phyloP scores from a whole-genome alignment of 2,113 vertebrate genomes.

The Sinosuthora webbiana region DNA sequence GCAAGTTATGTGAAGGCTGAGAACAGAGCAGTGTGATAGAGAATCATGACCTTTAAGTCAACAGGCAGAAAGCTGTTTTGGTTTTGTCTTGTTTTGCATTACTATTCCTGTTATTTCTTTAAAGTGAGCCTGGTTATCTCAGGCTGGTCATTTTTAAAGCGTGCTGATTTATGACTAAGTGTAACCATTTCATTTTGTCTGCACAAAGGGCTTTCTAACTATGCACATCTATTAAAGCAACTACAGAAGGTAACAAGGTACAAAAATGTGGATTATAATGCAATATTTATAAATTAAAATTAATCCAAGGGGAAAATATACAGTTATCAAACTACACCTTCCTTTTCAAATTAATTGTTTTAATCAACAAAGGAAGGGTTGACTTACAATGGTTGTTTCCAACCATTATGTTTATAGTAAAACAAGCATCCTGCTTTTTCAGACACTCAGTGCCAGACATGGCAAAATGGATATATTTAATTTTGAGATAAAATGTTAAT shows the following conservation, averaged over 20 bases:
- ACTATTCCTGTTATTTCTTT: background rate
- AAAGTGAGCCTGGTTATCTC: background rate
- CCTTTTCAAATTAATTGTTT: background rate
- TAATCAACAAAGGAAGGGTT: background rate
- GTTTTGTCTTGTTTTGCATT: background rate
- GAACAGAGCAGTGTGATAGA: background rate
- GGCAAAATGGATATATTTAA: background rate
- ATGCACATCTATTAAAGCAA: background rate
- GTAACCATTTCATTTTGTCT: background rate
- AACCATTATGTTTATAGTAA: background rate
- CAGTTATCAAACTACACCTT: background rate
- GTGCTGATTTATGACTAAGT: background rate
- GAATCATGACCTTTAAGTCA: background rate
- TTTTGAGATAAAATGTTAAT: background rate
- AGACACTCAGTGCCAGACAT: background rate
- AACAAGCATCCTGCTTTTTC: background rate
- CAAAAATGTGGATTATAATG: background rate
- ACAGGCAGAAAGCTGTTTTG: background rate
- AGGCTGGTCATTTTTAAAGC: background rate
- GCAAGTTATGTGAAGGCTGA: background rate
- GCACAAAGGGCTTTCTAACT: background rate
- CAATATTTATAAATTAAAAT: background rate
- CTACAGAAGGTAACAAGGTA: background rate
- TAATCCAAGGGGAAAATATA: background rate
- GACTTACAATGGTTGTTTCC: background rate